Conservation (phyloP, 2,888 invertebrate species). For the Mantis religiosa region DNA sequence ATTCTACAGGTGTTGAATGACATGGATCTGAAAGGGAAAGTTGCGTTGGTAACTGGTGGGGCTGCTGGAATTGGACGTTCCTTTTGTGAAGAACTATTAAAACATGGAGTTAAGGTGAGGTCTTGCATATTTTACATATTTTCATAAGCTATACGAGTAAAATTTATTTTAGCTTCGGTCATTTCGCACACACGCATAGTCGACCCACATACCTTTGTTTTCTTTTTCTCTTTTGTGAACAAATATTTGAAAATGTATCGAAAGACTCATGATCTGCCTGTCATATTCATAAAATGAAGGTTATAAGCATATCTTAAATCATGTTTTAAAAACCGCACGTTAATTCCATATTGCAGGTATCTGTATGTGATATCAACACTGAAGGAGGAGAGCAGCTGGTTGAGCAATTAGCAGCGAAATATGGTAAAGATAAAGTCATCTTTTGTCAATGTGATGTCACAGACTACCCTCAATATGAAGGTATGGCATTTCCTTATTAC, state of each 20-base stretch:
- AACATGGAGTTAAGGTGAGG: constrained; percentile 68
- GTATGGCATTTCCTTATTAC: constrained; percentile 42
- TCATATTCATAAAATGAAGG: too few species aligned
- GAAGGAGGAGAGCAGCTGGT: constrained; percentile 66
- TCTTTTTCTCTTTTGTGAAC: neutral
- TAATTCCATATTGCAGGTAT: constrained; percentile 51
- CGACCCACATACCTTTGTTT: neutral
- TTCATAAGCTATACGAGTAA: neutral
- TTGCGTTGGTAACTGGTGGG: constrained; percentile 68
- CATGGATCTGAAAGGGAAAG: constrained; percentile 72
- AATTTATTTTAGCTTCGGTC: neutral
- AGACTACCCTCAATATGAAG: constrained; percentile 73
- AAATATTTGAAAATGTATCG: too few species aligned
- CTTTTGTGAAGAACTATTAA: constrained; percentile 66
- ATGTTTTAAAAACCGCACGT: neutral
- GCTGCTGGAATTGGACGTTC: constrained; percentile 69
- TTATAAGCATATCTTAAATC: neutral
- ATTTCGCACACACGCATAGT: too few species aligned
- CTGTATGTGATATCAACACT: constrained; percentile 69
- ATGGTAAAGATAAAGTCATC: constrained; percentile 64
- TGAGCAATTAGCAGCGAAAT: constrained; percentile 59
- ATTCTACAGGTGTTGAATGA: neutral
- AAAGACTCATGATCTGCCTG: too few species aligned
- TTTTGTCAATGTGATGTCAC: constrained; percentile 75
- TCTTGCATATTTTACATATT: neutral